phyloP scores from a whole-genome alignment of 2,888 invertebrate species.

The Parnassius apollo region DNA sequence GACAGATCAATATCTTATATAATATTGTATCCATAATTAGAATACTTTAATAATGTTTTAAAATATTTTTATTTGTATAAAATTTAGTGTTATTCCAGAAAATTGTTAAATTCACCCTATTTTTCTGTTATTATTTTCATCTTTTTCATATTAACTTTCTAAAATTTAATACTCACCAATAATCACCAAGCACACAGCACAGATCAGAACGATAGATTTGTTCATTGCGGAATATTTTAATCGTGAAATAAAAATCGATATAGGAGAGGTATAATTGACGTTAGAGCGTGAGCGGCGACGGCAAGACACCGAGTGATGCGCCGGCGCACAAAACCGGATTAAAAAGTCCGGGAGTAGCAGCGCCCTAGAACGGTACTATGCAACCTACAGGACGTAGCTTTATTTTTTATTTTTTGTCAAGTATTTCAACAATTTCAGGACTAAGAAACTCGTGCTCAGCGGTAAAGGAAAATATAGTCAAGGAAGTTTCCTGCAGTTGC shows the following conservation, averaged over 20 bases:
- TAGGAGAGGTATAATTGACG: slow-evolving; percentile 32
- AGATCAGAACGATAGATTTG: slow-evolving; percentile 60
- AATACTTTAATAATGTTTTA: too few relatives aligned
- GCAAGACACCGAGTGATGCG: slow-evolving; percentile 67
- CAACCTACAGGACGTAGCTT: slow-evolving; percentile 25
- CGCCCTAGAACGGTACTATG: slow-evolving; percentile 36
- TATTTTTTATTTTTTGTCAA: slow-evolving; percentile 6
- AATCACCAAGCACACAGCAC: slow-evolving; percentile 63
- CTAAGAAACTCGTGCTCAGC: not conserved
- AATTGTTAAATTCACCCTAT: too few relatives aligned
- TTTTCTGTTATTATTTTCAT: too few relatives aligned
- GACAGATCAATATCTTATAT: too few relatives aligned
- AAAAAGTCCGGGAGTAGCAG: slow-evolving; percentile 47
- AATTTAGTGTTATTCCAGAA: too few relatives aligned
- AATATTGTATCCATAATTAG: too few relatives aligned
- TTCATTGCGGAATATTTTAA: slow-evolving; percentile 51
- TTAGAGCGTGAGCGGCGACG: slow-evolving; percentile 52
- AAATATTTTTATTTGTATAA: too few relatives aligned
- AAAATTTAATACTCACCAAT: slow-evolving; percentile 56
- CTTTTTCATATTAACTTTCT: too few relatives aligned
- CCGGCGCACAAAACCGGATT: slow-evolving; percentile 61
- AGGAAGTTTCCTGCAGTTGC: too few relatives aligned
- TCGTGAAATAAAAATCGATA: slow-evolving; percentile 27
- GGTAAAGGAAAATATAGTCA: too few relatives aligned
- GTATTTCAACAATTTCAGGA: too few relatives aligned